Conservation (phyloP, 2,797 vertebrate species). For the Natrix natrix region DNA sequence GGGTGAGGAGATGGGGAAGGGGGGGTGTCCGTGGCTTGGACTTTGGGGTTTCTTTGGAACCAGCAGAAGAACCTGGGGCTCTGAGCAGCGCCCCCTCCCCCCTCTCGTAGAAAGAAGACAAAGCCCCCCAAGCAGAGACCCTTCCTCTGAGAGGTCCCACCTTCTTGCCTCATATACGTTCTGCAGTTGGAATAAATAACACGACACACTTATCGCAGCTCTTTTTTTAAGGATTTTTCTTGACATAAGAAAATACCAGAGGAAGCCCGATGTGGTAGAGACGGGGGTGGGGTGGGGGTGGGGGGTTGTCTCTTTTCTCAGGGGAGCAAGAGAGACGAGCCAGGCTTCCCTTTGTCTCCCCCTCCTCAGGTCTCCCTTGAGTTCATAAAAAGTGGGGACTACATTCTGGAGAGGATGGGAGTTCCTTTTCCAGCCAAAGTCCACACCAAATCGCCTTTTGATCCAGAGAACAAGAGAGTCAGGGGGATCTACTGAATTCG, state of each 20-base stretch:
- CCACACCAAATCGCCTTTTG: constrained; percentile 90
- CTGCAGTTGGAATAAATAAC: background rate
- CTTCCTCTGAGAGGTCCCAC: background rate
- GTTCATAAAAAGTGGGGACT: constrained; percentile 85
- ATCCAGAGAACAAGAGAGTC: constrained; percentile 88
- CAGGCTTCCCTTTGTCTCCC: background rate
- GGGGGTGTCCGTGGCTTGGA: background rate
- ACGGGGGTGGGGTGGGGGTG: background rate
- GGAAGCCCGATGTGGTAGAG: background rate
- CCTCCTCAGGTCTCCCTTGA: constrained; percentile 79
- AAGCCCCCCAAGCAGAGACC: background rate
- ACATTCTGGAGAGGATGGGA: constrained; percentile 91
- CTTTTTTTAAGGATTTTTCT: background rate
- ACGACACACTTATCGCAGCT: background rate
- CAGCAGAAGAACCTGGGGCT: background rate
- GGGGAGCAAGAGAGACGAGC: background rate
- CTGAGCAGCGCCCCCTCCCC: background rate
- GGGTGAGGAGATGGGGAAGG: background rate
- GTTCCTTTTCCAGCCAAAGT: constrained; percentile 80
- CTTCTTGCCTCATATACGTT: background rate
- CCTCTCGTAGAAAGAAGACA: background rate
- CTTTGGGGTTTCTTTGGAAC: background rate
- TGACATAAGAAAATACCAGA: background rate
- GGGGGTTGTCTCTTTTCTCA: background rate
- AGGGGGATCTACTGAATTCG: constrained; percentile 82